Percentiles rank a stretch among this genome's conserved stretches.
phyloP scores from a whole-genome alignment of 2,797 vertebrate species.

The Miichthys miiuy region DNA sequence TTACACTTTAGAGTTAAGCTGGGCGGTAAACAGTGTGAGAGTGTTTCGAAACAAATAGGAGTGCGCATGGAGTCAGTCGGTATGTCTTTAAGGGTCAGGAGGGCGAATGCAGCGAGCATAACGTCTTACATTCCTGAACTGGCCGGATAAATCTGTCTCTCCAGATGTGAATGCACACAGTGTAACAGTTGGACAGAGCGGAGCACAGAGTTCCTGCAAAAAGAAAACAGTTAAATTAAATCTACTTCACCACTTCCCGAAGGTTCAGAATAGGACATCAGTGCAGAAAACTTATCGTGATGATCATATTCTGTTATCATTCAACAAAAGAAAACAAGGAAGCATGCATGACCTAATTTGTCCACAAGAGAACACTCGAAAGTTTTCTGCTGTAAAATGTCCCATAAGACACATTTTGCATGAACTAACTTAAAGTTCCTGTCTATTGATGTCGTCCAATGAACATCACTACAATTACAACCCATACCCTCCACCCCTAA shows the following conservation, averaged over 20 bases:
- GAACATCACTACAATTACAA: too few relatives aligned
- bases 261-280: not conserved
- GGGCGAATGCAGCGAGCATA: not conserved
- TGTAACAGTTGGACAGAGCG: not conserved
- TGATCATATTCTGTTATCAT: not conserved
- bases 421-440: too few relatives aligned
- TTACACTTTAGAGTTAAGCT: not conserved
- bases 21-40: constrained; percentile 14
- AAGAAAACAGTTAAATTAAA: not conserved
- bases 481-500: too few relatives aligned
- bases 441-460: too few relatives aligned
- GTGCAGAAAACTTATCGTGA: too few relatives aligned
- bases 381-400: too few relatives aligned
- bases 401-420: too few relatives aligned
- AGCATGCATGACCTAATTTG: too few relatives aligned
- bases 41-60: constrained; percentile 20
- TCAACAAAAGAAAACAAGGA: too few relatives aligned
- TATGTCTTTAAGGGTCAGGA: constrained; percentile 5
- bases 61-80: not conserved
- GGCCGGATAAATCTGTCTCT: not conserved
- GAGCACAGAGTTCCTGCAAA: not conserved
- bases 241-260: not conserved
- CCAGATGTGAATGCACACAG: constrained; percentile 2
- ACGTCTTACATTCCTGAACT: not conserved
- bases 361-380: too few relatives aligned